These are phyloP conservation scores for Notothenia rossii DNA, from an alignment of 2,113 vertebrate genomes.

Conservation along the genomic window DNA sequence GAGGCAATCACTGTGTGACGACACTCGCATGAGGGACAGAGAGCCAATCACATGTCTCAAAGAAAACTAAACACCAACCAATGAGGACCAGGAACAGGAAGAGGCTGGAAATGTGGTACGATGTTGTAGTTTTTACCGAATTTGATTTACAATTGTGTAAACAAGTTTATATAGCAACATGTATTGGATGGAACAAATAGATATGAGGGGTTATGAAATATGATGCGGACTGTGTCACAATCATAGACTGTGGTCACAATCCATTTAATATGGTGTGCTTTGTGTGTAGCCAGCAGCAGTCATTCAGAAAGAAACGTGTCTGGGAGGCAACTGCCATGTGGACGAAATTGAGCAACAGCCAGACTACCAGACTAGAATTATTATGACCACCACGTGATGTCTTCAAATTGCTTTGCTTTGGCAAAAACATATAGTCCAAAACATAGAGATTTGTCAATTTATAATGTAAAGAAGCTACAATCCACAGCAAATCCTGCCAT, in stretches of 20 bases:
- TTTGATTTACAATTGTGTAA: neutral
- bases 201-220: neutral
- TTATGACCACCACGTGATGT: neutral
- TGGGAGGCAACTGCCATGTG: constrained; percentile 10
- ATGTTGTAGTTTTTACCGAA: constrained; percentile 74
- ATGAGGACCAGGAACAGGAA: constrained; percentile 33
- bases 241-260: neutral
- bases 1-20: constrained; percentile 58
- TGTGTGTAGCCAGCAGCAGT: neutral
- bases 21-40: constrained; percentile 74
- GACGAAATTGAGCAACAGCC: constrained; percentile 8
- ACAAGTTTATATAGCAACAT: neutral
- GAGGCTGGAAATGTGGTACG: neutral
- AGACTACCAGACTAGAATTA: neutral
- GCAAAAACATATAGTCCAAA: neutral
- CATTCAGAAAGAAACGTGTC: constrained; percentile 22
- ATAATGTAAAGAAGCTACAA: neutral
- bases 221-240: neutral
- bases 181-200: neutral
- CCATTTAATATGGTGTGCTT: neutral
- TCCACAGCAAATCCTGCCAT: neutral
- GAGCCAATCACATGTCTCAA: constrained; percentile 71
- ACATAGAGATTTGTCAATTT: neutral
- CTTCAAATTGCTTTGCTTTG: neutral
- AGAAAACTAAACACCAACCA: constrained; percentile 34